Evolutionary conservation across 1,140 invertebrate genomes (phyloP), one percentile per base, ranked within the genome.

Genomic region (Ips nitidus): DNA sequence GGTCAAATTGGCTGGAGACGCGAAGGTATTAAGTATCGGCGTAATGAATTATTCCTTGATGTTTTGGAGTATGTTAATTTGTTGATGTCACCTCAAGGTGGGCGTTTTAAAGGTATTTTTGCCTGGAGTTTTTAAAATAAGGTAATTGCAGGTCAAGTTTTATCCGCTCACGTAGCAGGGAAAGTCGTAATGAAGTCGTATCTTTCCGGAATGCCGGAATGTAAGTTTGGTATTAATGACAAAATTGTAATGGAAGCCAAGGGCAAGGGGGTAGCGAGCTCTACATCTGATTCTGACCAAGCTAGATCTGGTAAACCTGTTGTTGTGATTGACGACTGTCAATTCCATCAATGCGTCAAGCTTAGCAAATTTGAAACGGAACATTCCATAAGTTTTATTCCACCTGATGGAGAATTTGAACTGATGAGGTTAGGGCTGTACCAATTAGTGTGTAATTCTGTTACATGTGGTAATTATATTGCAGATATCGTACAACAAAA

Each of bases 181-280:
- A 98, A 98, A 81, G 97, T 99, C 47, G 94, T 99, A 0, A 99
- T 99, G 98, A 99, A 99, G 82, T 98, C 96, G 0, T 99, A 99
- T 80, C 83, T 99, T 40, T 98, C 96, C 47, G 98, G 98, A 40
- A 99, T 99, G 98, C 98, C 98, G 0, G 98, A 99, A 81, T 99
- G 98, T 84, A 99, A 99, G 84, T 99, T 99, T 84, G 98, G 98
- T 8, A 99, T 99, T 76, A 99, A 99, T 79, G 98, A 99, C 79
- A 99, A 99, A 83, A 94, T 99, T 65, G 94, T 98, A 0, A 98
- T 99, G 93, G 98, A 99, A 77, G 93, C 92, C 0, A 99, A 98
- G 82, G 94, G 95, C 3, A 91, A 88, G 78, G 86, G 86, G 4
- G 85, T 87, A 2, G 83, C 90, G 47, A 87, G 5, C 87, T 87